Evolutionary conservation across 2,888 invertebrate genomes (phyloP).

Genomic region (Myathropa florea): DNA sequence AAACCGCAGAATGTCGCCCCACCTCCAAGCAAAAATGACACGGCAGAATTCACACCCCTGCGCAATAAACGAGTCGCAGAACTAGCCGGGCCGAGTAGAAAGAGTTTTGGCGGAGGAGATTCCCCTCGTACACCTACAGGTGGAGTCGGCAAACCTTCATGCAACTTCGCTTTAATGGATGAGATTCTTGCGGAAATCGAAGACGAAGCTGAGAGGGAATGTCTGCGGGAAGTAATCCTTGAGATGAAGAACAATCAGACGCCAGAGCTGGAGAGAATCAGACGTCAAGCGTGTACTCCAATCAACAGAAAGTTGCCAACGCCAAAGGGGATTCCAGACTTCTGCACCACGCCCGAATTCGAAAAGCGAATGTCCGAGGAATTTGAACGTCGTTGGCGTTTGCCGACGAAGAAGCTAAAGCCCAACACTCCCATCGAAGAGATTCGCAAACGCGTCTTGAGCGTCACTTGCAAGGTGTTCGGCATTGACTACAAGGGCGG

Average conservation of each 20-base stretch:
- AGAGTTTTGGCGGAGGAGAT: slow-evolving; percentile 71
- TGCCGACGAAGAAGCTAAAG: slow-evolving; percentile 76
- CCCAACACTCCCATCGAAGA: slow-evolving; percentile 78
- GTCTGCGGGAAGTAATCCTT: slow-evolving; percentile 76
- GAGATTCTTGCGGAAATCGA: slow-evolving; percentile 76
- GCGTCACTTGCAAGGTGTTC: slow-evolving; percentile 77
- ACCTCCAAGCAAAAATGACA: slow-evolving; percentile 1
- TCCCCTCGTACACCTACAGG: slow-evolving; percentile 78
- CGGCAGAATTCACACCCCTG: slow-evolving; percentile 75
- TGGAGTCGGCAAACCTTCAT: slow-evolving; percentile 71
- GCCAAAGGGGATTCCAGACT: slow-evolving; percentile 77
- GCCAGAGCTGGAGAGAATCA: slow-evolving; percentile 77
- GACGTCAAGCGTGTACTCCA: slow-evolving; percentile 78
- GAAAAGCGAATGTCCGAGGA: slow-evolving; percentile 79
- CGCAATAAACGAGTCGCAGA: slow-evolving; percentile 78
- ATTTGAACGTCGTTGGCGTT: slow-evolving; percentile 78
- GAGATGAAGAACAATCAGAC: slow-evolving; percentile 79
- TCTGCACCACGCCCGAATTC: slow-evolving; percentile 79
- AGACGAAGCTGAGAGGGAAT: slow-evolving; percentile 76
- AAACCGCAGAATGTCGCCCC: slow-evolving; percentile 64
- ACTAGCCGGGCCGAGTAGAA: slow-evolving; percentile 73
- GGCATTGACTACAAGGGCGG: slow-evolving; percentile 75
- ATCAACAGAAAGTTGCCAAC: slow-evolving; percentile 75
- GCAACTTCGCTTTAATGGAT: slow-evolving; percentile 75
- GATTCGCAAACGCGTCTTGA: slow-evolving; percentile 76